Evolutionary conservation across 2,888 invertebrate species (phyloP), one percentile per base, ranked within the genome.

Genomic region (Euzophera pinguis): DNA sequence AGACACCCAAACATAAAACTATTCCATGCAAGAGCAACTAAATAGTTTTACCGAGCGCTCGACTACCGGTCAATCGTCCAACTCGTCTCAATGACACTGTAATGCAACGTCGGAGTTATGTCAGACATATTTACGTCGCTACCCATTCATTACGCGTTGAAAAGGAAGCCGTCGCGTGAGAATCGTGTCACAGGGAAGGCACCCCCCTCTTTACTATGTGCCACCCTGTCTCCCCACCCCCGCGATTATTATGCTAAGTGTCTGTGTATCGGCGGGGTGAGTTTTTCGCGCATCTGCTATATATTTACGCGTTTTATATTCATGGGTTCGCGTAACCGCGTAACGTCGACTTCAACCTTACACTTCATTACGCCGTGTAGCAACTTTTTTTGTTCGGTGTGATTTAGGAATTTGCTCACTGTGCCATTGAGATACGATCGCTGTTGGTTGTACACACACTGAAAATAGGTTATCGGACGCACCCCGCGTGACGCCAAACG

Each of bases 201-300:
- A 29, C 65, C 64, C 59, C 64, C 50, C 57, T 47, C 54, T 62
- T 57, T 59, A 61, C 63, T 55, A 55, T 55, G 41, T 32, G 27
- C 65, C 63, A 43, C 61, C 54, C 61, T 58, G 53, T 64, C 63
- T 55, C 59, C 62, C 60, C 71, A 64, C 78, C 75, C 80, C 80
- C 81, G 78, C 84, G 80, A 87, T 88, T 89, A 86, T 89, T 86
- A 88, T 88, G 89, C 87, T 84, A 89, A 88, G 87, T 86, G 86
- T 87, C 79, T 81, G 79, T 75, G 78, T 73, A 79, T 75, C 71
- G 73, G 68, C 81, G 81, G 87, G 87, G 85, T 78, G 86, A 85
- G 75, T 85, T 88, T 88, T 90, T 88, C 88, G 88, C 88, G 86
- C 90, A 89, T 90, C 90, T 89, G 89, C 86, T 90, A 89, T 90